A percentile compares a stretch with the other conserved stretches of the same genome.
These are phyloP conservation scores for Bubo blakistoni DNA, from an alignment of 2,113 vertebrate species.

Conservation along the genomic window DNA sequence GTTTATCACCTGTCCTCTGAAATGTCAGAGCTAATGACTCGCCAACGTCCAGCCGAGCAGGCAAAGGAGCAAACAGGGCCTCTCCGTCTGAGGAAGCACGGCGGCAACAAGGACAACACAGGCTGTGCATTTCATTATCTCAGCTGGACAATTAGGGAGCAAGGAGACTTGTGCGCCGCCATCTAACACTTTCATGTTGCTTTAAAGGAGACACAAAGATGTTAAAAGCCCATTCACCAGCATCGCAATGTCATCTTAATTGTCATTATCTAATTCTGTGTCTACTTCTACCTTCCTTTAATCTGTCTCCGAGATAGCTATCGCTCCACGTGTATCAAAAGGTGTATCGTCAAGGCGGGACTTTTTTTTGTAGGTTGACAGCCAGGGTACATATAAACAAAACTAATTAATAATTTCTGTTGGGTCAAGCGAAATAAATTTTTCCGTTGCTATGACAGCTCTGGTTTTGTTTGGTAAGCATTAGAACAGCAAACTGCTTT, in stretches of 20 bases:
- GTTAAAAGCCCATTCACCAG: neutral
- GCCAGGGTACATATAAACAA: neutral
- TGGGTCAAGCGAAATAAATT: neutral
- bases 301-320: neutral
- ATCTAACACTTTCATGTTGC: neutral
- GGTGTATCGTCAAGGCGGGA: neutral
- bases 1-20: neutral
- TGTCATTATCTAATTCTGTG: neutral
- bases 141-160: neutral
- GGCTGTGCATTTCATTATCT: neutral
- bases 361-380: neutral
- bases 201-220: neutral
- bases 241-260: neutral
- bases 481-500: neutral
- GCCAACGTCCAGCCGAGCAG: neutral
- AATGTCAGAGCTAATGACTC: neutral
- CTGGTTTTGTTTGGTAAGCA: neutral
- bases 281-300: neutral
- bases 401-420: neutral
- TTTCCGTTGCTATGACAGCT: neutral
- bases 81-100: neutral
- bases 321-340: neutral
- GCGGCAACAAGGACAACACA: neutral
- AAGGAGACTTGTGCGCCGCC: neutral
- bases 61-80: neutral